These are phyloP conservation scores for Tiliqua scincoides DNA, from an alignment of 2,113 vertebrate species.

Conservation along the genomic window DNA sequence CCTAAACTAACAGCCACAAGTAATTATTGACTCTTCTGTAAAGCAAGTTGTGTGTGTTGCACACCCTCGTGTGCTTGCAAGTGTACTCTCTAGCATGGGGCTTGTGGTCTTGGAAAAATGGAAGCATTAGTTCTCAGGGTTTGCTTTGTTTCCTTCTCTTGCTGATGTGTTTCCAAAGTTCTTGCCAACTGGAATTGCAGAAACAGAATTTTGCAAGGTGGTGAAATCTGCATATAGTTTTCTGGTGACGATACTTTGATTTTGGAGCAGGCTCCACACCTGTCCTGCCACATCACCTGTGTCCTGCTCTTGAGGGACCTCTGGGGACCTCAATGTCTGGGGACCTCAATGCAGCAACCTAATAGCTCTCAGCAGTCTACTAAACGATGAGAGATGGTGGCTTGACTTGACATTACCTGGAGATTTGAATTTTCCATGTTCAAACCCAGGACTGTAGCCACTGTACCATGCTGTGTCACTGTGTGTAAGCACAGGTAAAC, in stretches of 20 bases:
- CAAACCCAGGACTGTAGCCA: not conserved
- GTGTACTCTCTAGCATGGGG: too few relatives aligned
- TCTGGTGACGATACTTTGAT: not conserved
- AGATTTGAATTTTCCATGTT: not conserved
- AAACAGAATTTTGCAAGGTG: not conserved
- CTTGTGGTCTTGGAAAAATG: not conserved
- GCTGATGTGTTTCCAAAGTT: not conserved
- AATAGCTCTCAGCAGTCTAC: too few relatives aligned
- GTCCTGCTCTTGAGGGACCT: too few relatives aligned
- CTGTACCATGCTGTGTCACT: not conserved
- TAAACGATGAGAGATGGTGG: too few relatives aligned
- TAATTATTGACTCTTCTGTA: too few relatives aligned
- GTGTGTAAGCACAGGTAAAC: not conserved
- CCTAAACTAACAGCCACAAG: not conserved
- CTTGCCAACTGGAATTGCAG: not conserved
- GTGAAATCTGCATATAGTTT: not conserved
- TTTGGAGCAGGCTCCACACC: too few relatives aligned
- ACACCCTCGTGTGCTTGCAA: not conserved
- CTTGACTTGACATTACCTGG: too few relatives aligned
- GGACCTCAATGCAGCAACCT: too few relatives aligned
- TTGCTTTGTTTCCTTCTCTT: not conserved
- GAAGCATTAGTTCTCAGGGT: not conserved
- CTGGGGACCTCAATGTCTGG: too few relatives aligned
- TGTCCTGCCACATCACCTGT: too few relatives aligned
- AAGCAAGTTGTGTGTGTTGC: not conserved